Evolutionary conservation across 2,888 invertebrate species (phyloP).

Genomic region (Charanyca ferruginea): DNA sequence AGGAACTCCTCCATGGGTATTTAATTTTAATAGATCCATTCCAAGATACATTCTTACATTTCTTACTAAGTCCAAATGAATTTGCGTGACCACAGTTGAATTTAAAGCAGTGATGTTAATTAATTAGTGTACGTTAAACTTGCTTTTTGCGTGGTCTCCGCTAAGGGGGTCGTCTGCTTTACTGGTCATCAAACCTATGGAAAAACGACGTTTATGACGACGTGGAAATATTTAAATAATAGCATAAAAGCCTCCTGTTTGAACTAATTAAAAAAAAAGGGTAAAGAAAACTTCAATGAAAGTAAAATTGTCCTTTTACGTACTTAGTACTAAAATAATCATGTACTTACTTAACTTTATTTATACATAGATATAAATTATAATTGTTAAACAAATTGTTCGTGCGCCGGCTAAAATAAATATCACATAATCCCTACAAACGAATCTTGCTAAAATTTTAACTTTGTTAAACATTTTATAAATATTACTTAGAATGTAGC

Average conservation of each 20-base stretch:
- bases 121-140: neutral
- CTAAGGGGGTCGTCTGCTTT: neutral
- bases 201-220: neutral
- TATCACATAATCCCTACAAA: conserved; percentile 32
- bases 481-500: neutral
- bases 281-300: neutral
- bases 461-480: conserved; percentile 28
- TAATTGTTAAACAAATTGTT: conserved; percentile 12
- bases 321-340: neutral
- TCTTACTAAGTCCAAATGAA: too few relatives aligned
- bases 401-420: conserved; percentile 35
- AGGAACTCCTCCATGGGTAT: too few relatives aligned
- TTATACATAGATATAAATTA: too few relatives aligned
- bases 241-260: neutral
- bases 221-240: too few relatives aligned
- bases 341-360: too few relatives aligned
- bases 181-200: neutral
- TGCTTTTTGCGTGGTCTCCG: neutral
- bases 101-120: neutral
- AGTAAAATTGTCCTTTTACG: neutral
- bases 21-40: too few relatives aligned
- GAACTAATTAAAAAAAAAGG: neutral
- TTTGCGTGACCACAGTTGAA: neutral
- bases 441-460: conserved; percentile 15
- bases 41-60: too few relatives aligned